These are phyloP conservation scores for Synergus japonicus DNA, from an alignment of 2,888 invertebrate species.

Conservation along the genomic window DNA sequence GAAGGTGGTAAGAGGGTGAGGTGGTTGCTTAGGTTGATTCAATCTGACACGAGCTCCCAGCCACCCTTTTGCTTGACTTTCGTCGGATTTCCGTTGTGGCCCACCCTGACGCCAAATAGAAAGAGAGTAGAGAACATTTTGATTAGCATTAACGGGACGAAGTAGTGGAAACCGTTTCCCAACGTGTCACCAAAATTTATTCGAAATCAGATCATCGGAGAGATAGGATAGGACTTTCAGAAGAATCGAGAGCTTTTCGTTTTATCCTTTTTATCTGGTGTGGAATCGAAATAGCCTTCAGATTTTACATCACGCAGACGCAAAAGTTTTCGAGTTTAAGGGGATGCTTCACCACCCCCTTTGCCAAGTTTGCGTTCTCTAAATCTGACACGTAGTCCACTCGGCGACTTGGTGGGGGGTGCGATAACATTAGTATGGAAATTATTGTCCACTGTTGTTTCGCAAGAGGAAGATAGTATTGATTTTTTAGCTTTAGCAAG, in stretches of 20 bases:
- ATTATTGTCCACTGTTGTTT: constrained; percentile 62
- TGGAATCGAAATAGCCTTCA: neutral
- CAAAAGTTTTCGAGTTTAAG: constrained; percentile 45
- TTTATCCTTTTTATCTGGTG: constrained; percentile 9
- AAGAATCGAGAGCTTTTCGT: constrained; percentile 55
- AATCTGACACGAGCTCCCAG: constrained; percentile 66
- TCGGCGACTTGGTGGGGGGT: constrained; percentile 53
- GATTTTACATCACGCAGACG: constrained; percentile 7
- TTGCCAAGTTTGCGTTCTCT: constrained; percentile 70
- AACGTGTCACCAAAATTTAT: constrained; percentile 26
- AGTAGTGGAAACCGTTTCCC: constrained; percentile 10
- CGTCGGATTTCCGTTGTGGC: constrained; percentile 44
- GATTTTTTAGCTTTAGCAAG: neutral
- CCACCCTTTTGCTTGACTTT: constrained; percentile 36
- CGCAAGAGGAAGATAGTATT: constrained; percentile 10
- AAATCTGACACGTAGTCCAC: constrained; percentile 69
- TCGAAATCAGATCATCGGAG: constrained; percentile 49
- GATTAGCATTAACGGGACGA: constrained; percentile 29
- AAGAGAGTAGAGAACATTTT: constrained; percentile 37
- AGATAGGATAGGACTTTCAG: constrained; percentile 50
- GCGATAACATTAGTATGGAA: constrained; percentile 70
- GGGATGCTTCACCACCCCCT: constrained; percentile 57
- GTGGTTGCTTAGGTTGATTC: constrained; percentile 74
- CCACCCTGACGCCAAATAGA: constrained; percentile 20
- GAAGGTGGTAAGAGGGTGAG: constrained; percentile 58